phyloP scores from a whole-genome alignment of 2,888 invertebrate species.

The Chaetoderma sp. region DNA sequence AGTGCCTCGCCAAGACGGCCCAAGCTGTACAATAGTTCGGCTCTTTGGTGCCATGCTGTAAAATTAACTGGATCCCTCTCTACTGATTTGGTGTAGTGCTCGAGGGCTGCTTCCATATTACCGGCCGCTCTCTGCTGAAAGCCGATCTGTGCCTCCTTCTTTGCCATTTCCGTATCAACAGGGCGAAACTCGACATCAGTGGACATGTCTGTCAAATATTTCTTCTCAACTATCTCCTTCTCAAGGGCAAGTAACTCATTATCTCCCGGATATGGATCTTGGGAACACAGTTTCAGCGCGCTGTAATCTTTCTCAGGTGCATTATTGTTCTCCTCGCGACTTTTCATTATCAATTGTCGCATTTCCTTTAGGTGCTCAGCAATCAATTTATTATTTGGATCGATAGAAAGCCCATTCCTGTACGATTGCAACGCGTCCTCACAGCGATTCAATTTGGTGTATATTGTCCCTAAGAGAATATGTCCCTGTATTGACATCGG shows the following conservation, averaged over 20 bases:
- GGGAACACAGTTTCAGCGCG: slow-evolving; percentile 43
- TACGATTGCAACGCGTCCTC: slow-evolving; percentile 39
- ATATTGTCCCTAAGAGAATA: slow-evolving; percentile 33
- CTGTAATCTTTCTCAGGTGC: slow-evolving; percentile 34
- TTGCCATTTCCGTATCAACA: background rate
- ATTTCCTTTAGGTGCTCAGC: slow-evolving; percentile 37
- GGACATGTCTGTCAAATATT: slow-evolving; percentile 38
- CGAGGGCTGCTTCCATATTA: slow-evolving; percentile 16
- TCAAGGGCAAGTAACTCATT: slow-evolving; percentile 40
- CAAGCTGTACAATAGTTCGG: slow-evolving; percentile 33
- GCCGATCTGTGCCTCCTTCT: background rate
- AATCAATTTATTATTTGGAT: slow-evolving; percentile 36
- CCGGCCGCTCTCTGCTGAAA: slow-evolving; percentile 9
- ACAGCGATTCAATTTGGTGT: slow-evolving; percentile 34
- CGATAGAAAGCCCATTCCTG: slow-evolving; percentile 41
- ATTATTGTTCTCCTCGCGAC: slow-evolving; percentile 28
- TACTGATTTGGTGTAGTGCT: slow-evolving; percentile 23
- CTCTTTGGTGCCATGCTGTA: slow-evolving; percentile 37
- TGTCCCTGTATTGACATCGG: slow-evolving; percentile 35
- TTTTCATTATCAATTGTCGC: slow-evolving; percentile 37
- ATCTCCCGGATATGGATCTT: slow-evolving; percentile 45
- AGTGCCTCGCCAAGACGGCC: slow-evolving; percentile 40
- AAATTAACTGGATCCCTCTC: slow-evolving; percentile 38
- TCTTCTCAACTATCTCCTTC: slow-evolving; percentile 39
- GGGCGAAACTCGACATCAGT: slow-evolving; percentile 11